Percentiles rank a stretch among this genome's conserved stretches.
phyloP scores from a whole-genome alignment of 2,113 vertebrate genomes.

The Glaucidium brasilianum region DNA sequence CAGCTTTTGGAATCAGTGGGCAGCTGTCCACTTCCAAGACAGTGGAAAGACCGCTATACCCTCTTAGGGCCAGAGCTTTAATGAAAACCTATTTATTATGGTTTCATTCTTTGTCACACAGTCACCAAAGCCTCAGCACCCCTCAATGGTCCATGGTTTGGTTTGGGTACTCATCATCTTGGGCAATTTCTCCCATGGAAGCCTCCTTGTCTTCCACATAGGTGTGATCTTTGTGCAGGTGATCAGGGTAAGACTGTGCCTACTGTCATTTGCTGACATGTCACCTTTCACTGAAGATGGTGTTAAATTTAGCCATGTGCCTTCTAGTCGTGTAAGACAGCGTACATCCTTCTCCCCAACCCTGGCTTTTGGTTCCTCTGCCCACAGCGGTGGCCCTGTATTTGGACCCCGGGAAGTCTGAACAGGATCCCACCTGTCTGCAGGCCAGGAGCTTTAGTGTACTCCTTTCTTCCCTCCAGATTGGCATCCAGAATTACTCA shows the following conservation, averaged over 20 bases:
- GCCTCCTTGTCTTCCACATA: neutral
- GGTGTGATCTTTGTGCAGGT: neutral
- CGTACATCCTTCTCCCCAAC: neutral
- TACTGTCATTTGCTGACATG: neutral
- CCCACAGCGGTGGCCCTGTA: neutral
- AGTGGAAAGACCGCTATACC: neutral
- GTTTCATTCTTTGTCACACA: neutral
- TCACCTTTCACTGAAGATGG: neutral
- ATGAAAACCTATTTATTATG: neutral
- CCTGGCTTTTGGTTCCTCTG: neutral
- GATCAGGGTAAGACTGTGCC: neutral
- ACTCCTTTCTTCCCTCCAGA: constrained; percentile 66
- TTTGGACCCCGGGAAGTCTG: neutral
- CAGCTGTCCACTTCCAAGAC: neutral
- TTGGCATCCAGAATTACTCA: constrained; percentile 91
- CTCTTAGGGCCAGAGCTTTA: neutral
- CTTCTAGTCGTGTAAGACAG: neutral
- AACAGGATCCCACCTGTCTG: neutral
- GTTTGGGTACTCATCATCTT: neutral
- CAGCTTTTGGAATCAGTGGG: neutral
- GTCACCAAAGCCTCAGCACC: neutral
- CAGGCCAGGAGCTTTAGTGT: neutral
- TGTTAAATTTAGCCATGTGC: neutral
- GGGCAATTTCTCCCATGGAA: neutral
- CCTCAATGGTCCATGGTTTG: neutral